Percentiles rank a stretch among this genome's conserved stretches.
Conservation (phyloP, 1,140 invertebrate species). For the Radopholus similis region DNA sequence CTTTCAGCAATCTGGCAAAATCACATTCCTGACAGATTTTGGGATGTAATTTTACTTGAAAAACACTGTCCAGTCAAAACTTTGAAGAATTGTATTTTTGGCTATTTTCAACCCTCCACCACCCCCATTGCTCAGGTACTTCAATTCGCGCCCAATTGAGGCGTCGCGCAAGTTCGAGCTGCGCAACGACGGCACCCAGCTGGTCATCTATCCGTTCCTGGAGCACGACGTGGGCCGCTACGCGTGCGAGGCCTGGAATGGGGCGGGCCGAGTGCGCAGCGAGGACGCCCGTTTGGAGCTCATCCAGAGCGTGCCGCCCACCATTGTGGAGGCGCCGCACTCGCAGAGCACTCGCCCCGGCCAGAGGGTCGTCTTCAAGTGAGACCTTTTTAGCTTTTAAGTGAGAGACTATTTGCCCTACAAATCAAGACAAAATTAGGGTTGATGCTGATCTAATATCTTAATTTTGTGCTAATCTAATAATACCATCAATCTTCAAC, state of each 20-base stretch:
- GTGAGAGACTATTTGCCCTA: no score
- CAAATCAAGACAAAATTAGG: no score
- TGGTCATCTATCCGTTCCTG: constrained; percentile 57
- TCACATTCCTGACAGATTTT: no score
- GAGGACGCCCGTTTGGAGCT: constrained; percentile 21
- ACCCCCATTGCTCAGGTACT: no score
- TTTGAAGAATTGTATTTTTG: no score
- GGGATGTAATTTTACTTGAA: no score
- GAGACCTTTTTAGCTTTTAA: background rate
- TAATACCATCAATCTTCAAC: no score
- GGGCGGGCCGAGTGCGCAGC: constrained; percentile 33
- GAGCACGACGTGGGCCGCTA: constrained; percentile 58
- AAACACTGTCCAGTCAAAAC: no score
- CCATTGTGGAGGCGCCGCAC: constrained; percentile 40
- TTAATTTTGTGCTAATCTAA: no score
- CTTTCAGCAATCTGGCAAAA: no score
- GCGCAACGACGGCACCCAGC: constrained; percentile 36
- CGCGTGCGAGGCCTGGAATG: constrained; percentile 47
- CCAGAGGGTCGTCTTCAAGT: constrained; percentile 19
- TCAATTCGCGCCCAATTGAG: constrained; percentile 41
- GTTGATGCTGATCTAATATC: no score
- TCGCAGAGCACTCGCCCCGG: constrained; percentile 23
- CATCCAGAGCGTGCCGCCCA: constrained; percentile 37
- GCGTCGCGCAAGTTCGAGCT: constrained; percentile 44
- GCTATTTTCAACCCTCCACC: no score